Conservation (phyloP, 2,113 vertebrate genomes). For the Paracanthobrama guichenoti region DNA sequence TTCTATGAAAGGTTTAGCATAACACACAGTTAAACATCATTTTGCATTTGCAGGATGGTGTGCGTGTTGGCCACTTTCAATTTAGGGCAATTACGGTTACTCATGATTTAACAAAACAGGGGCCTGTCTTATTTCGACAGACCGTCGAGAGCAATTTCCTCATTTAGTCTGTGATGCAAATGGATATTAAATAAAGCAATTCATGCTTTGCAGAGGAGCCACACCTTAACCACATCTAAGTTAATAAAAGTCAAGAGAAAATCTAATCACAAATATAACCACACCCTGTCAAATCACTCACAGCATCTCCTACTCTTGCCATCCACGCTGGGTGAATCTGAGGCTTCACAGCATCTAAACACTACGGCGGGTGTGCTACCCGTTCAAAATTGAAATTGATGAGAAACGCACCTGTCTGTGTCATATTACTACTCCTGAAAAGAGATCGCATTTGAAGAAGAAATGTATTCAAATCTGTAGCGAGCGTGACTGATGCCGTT, state of each 20-base stretch:
- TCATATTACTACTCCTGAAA: neutral
- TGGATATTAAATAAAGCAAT: slow-evolving; percentile 77
- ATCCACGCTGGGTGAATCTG: slow-evolving; percentile 15
- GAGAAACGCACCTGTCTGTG: neutral
- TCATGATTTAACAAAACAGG: slow-evolving; percentile 42
- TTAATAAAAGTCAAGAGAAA: slow-evolving; percentile 69
- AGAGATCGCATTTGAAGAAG: slow-evolving; percentile 4
- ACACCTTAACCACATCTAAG: slow-evolving; percentile 71
- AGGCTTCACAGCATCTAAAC: neutral
- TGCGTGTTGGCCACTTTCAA: slow-evolving; percentile 9
- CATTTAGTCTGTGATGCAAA: slow-evolving; percentile 59
- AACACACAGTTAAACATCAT: neutral
- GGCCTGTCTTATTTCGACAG: slow-evolving; percentile 42
- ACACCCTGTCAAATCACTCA: slow-evolving; percentile 51
- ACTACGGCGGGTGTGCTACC: neutral
- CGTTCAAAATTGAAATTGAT: neutral
- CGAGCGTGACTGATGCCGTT: slow-evolving; percentile 12
- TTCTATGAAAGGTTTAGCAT: slow-evolving; percentile 3
- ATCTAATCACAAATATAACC: slow-evolving; percentile 66
- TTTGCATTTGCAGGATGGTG: slow-evolving; percentile 31
- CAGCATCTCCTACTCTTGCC: slow-evolving; percentile 17
- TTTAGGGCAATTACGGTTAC: slow-evolving; percentile 24
- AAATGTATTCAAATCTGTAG: neutral
- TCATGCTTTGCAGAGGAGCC: slow-evolving; percentile 69
- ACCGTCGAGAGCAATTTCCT: slow-evolving; percentile 54